Percentiles rank a stretch among this genome's conserved stretches.
Evolutionary conservation across 2,113 vertebrate genomes (phyloP).

Genomic region (Psilopogon haemacephalus): DNA sequence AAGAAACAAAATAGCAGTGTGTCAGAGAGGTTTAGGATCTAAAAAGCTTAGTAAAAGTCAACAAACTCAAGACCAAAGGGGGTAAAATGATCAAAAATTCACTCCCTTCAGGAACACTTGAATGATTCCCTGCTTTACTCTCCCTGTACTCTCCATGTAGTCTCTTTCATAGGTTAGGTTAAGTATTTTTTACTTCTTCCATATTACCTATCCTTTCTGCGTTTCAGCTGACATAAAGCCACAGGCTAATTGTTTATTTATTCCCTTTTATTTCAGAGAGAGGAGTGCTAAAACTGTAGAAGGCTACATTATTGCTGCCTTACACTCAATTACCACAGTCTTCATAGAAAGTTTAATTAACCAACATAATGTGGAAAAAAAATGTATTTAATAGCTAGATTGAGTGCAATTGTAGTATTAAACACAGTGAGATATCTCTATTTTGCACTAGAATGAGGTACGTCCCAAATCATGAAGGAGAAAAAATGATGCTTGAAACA

Average conservation of each 20-base stretch:
- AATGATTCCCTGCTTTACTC: not conserved
- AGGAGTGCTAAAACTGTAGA: not conserved
- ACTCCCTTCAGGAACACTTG: not conserved
- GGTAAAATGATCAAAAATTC: not conserved
- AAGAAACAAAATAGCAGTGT: rapidly evolving
- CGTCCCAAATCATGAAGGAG: not conserved
- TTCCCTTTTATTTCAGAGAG: not conserved
- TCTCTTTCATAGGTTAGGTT: not conserved
- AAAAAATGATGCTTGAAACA: conserved; percentile 5
- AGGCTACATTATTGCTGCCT: not conserved
- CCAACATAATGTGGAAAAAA: conserved; percentile 12
- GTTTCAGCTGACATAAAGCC: not conserved
- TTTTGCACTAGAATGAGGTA: not conserved
- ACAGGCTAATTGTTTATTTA: not conserved
- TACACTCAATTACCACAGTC: conserved; percentile 24
- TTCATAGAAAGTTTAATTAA: conserved; percentile 58
- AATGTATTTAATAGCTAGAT: not conserved
- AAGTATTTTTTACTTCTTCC: not conserved
- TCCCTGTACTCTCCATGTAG: not conserved
- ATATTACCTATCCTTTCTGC: not conserved
- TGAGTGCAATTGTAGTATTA: not conserved
- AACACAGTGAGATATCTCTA: not conserved
- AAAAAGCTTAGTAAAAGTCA: not conserved
- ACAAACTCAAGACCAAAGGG: not conserved
- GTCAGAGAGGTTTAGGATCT: not conserved